Conservation (phyloP, 2,113 vertebrate genomes). For the Tiliqua scincoides region DNA sequence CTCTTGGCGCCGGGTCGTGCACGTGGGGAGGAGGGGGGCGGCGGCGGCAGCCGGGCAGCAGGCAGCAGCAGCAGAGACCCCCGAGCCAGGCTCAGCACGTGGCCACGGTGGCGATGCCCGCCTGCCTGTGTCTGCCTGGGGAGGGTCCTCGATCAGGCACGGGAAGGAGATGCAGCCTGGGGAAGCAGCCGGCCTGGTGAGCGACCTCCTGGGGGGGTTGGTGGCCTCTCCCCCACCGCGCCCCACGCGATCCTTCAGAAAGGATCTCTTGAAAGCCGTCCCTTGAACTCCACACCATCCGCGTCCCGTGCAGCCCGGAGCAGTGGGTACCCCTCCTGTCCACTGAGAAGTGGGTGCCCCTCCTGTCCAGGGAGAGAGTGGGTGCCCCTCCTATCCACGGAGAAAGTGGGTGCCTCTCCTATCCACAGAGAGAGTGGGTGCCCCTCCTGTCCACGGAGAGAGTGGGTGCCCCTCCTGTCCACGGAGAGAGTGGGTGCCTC, state of each 20-base stretch:
- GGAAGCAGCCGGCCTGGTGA: not conserved
- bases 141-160: not conserved
- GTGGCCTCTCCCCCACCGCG: not conserved
- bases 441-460: not conserved
- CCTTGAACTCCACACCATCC: not conserved
- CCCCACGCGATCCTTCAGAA: not conserved
- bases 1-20: not conserved
- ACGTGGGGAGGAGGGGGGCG: slow-evolving; percentile 14
- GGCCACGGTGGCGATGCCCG: not conserved
- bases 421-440: not conserved
- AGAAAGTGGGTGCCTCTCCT: no score
- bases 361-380: not conserved
- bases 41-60: slow-evolving; percentile 40
- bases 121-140: no score
- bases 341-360: not conserved
- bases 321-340: not conserved
- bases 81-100: slow-evolving; percentile 3
- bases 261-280: no score
- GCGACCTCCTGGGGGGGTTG: not conserved
- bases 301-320: not conserved
- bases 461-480: not conserved
- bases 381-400: not conserved
- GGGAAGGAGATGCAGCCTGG: not conserved
- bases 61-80: slow-evolving; percentile 44
- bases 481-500: no score